Evolutionary conservation across 2,113 vertebrate species (phyloP).

Genomic region (Aleadryas rufinucha): DNA sequence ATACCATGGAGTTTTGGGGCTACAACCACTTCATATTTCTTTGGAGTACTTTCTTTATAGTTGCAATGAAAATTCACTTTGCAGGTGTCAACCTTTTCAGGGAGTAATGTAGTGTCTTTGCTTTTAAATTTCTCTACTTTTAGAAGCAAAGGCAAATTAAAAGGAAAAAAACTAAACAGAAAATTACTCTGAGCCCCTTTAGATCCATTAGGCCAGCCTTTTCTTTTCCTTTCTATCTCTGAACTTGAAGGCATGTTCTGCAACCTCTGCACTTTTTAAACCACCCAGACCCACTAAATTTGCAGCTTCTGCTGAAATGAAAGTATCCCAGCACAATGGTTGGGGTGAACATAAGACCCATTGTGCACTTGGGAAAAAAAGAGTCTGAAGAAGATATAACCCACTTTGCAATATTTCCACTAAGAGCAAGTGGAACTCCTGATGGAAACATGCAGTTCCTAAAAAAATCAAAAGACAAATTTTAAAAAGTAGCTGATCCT

Average conservation of each 20-base stretch:
- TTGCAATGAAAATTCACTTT: neutral
- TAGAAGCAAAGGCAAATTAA: neutral
- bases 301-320: neutral
- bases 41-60: neutral
- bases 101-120: neutral
- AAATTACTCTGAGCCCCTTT: neutral
- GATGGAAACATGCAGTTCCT: neutral
- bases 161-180: neutral
- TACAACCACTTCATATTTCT: neutral
- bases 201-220: neutral
- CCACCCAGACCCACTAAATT: neutral
- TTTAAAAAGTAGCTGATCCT: neutral
- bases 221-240: neutral
- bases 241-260: neutral
- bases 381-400: neutral
- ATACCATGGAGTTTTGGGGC: neutral
- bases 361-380: neutral
- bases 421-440: neutral
- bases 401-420: neutral
- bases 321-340: neutral
- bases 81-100: neutral
- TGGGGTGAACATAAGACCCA: neutral
- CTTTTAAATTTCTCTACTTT: neutral
- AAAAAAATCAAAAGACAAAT: neutral
- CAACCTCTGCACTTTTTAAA: neutral